phyloP scores from a whole-genome alignment of 1,140 invertebrate species.

The Saccostrea echinata region DNA sequence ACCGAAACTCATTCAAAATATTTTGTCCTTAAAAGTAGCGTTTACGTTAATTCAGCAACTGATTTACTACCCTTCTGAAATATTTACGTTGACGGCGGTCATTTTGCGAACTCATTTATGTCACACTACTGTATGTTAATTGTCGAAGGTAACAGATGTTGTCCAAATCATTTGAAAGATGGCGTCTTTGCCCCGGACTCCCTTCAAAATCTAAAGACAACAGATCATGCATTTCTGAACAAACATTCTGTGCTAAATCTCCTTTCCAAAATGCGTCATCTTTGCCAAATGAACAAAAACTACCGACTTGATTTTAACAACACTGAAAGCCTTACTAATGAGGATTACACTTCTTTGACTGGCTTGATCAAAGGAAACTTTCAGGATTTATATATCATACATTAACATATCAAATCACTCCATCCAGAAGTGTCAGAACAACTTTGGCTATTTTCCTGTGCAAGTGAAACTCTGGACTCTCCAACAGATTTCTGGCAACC shows the following conservation, averaged over 20 bases:
- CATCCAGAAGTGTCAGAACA: not conserved
- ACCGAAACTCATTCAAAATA: too few relatives aligned
- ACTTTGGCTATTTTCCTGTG: constrained; percentile 28
- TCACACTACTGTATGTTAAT: too few relatives aligned
- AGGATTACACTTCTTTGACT: constrained; percentile 36
- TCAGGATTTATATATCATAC: not conserved
- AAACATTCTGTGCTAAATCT: not conserved
- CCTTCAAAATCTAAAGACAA: not conserved
- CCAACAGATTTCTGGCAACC: too few relatives aligned
- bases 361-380: constrained; percentile 45
- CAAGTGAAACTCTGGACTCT: constrained; percentile 35
- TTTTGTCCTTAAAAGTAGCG: too few relatives aligned
- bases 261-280: not conserved
- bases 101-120: too few relatives aligned
- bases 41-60: too few relatives aligned
- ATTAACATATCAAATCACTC: not conserved
- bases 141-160: constrained; percentile 40
- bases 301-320: constrained; percentile 44
- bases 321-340: too few relatives aligned
- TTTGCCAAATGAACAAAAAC: not conserved
- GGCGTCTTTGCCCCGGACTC: not conserved
- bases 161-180: constrained; percentile 38
- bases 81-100: too few relatives aligned
- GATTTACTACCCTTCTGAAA: too few relatives aligned
- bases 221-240: constrained; percentile 24